Percentiles rank a stretch among this genome's conserved stretches.
Conservation (phyloP, 2,888 invertebrate species). For the Scaptomyza tumidula region DNA sequence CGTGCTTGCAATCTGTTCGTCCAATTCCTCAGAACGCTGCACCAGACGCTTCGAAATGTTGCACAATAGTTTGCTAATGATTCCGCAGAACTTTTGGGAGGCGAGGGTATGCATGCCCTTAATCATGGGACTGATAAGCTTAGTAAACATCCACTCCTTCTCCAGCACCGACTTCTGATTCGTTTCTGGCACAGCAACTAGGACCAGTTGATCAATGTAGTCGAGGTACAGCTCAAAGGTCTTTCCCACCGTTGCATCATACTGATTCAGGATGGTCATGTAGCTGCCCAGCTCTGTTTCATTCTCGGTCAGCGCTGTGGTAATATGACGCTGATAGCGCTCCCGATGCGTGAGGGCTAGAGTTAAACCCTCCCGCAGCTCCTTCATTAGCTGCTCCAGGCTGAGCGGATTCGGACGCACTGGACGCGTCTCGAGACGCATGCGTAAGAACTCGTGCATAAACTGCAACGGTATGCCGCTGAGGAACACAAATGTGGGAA, state of each 20-base stretch:
- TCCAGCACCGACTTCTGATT: slow-evolving; percentile 91
- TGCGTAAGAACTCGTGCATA: slow-evolving; percentile 95
- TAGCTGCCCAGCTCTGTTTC: slow-evolving; percentile 85
- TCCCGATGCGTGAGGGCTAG: slow-evolving; percentile 93
- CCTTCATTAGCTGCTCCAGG: slow-evolving; percentile 94
- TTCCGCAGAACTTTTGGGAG: slow-evolving; percentile 90
- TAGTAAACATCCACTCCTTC: slow-evolving; percentile 95
- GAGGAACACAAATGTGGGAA: slow-evolving; percentile 93
- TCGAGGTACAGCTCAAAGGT: slow-evolving; percentile 93
- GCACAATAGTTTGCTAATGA: slow-evolving; percentile 85
- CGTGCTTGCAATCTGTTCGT: slow-evolving; percentile 80
- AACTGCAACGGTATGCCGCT: slow-evolving; percentile 94
- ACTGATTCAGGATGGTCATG: slow-evolving; percentile 88
- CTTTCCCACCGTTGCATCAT: slow-evolving; percentile 90
- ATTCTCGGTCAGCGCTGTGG: slow-evolving; percentile 86
- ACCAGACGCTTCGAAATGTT: slow-evolving; percentile 85
- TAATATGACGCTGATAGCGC: slow-evolving; percentile 89
- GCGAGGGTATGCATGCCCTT: slow-evolving; percentile 90
- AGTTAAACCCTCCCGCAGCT: slow-evolving; percentile 94
- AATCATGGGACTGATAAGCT: slow-evolving; percentile 91
- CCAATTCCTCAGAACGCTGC: slow-evolving; percentile 84
- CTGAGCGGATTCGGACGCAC: slow-evolving; percentile 93
- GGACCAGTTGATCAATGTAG: slow-evolving; percentile 93
- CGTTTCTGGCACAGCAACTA: slow-evolving; percentile 84
- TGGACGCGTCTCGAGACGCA: slow-evolving; percentile 93